Conservation (phyloP, 2,888 invertebrate genomes). For the Limnephilus lunatus region DNA sequence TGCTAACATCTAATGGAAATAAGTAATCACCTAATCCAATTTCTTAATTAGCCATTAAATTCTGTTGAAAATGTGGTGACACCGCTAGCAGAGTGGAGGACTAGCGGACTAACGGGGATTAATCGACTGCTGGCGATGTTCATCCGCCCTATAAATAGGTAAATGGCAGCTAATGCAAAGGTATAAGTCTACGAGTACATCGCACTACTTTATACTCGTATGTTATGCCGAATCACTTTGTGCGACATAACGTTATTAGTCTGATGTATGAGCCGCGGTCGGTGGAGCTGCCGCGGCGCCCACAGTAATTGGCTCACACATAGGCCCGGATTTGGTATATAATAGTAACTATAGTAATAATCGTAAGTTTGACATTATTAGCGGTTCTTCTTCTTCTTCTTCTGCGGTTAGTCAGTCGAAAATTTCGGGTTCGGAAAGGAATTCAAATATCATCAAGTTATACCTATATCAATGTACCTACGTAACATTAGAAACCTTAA, state of each 20-base stretch:
- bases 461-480: too few species aligned
- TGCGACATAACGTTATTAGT: constrained; percentile 50
- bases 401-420: too few species aligned
- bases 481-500: too few species aligned
- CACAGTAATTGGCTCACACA: constrained; percentile 20
- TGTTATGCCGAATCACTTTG: constrained; percentile 45
- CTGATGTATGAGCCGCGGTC: constrained; percentile 47
- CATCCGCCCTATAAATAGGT: constrained; percentile 2
- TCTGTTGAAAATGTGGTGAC: not conserved
- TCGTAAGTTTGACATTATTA: too few species aligned
- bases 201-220: not conserved
- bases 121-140: not conserved
- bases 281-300: not conserved
- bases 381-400: too few species aligned
- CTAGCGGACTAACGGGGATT: not conserved
- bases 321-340: not conserved
- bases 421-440: too few species aligned
- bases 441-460: too few species aligned
- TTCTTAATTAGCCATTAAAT: not conserved
- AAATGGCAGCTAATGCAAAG: not conserved
- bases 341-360: not conserved
- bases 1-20: not conserved
- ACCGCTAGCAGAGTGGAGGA: not conserved
- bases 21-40: not conserved
- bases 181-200: not conserved